phyloP scores from a whole-genome alignment of 1,140 invertebrate species.

The Bombus cullumanus region DNA sequence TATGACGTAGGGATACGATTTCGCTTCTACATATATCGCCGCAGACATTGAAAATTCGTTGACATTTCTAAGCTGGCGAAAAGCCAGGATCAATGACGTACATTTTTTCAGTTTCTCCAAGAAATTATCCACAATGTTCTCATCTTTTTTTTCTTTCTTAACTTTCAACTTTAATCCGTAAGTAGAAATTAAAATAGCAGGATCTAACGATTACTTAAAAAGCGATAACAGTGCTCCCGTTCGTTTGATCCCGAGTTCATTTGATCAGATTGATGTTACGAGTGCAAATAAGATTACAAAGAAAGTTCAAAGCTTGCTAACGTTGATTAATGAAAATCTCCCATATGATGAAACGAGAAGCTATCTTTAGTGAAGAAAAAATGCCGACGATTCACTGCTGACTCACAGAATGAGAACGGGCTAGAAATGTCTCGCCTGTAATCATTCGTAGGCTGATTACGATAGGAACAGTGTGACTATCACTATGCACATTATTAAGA shows the following conservation, averaged over 20 bases:
- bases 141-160: neutral
- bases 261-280: neutral
- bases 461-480: neutral
- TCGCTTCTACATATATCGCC: conserved; percentile 10
- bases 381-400: conserved; percentile 52
- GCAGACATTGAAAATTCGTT: conserved; percentile 30
- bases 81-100: conserved; percentile 31
- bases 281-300: neutral
- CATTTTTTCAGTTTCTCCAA: neutral
- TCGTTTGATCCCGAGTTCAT: neutral
- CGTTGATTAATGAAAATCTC: conserved; percentile 50
- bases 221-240: neutral
- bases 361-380: conserved; percentile 64
- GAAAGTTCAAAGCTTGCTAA: conserved; percentile 14
- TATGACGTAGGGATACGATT: conserved; percentile 51
- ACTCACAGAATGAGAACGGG: conserved; percentile 54
- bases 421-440: conserved; percentile 41
- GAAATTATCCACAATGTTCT: neutral
- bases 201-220: neutral
- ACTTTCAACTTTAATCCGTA: neutral
- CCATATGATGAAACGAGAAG: conserved; percentile 48
- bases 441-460: conserved; percentile 32
- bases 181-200: neutral
- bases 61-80: conserved; percentile 13
- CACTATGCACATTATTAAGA: neutral